Percentiles rank a stretch among this genome's conserved stretches.
phyloP scores from a whole-genome alignment of 1,140 invertebrate species.

The Telenomus remus region DNA sequence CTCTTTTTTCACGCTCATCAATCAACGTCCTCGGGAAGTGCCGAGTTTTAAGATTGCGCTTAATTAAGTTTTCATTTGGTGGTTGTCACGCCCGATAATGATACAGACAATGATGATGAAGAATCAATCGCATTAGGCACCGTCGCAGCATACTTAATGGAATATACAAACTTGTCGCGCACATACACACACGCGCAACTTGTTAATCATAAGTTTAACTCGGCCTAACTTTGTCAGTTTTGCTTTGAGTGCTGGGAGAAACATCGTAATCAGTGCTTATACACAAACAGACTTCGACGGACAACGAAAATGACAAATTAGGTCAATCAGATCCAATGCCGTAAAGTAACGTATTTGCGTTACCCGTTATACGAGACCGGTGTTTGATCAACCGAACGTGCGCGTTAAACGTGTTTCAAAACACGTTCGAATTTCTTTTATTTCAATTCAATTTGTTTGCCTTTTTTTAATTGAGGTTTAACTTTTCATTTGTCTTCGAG shows the following conservation, averaged over 20 bases:
- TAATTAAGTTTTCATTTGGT: slow-evolving; percentile 2
- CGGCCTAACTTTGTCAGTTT: slow-evolving; percentile 49
- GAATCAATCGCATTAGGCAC: slow-evolving; percentile 25
- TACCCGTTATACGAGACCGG: slow-evolving; percentile 17
- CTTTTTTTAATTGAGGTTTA: too few relatives aligned
- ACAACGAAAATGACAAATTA: slow-evolving; percentile 56
- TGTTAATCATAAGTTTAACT: slow-evolving; percentile 56
- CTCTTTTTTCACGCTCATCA: slow-evolving; percentile 6
- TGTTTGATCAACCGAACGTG: slow-evolving; percentile 31
- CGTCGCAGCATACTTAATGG: slow-evolving; percentile 33
- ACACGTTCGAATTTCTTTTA: slow-evolving; percentile 15
- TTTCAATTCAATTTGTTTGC: neutral
- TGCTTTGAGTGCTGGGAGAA: slow-evolving; percentile 52
- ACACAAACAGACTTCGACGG: slow-evolving; percentile 41
- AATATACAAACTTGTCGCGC: slow-evolving; percentile 44
- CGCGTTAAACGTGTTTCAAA: slow-evolving; percentile 11
- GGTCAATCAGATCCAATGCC: slow-evolving; percentile 48
- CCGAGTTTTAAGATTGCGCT: neutral
- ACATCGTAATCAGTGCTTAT: slow-evolving; percentile 58
- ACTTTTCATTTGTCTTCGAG: too few relatives aligned
- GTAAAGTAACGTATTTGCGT: slow-evolving; percentile 49
- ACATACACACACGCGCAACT: slow-evolving; percentile 43
- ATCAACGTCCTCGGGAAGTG: neutral
- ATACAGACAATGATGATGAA: slow-evolving; percentile 37
- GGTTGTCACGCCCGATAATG: slow-evolving; percentile 33